Evolutionary conservation across 2,797 vertebrate genomes (phyloP).

Genomic region (Mionectes olivaceus): DNA sequence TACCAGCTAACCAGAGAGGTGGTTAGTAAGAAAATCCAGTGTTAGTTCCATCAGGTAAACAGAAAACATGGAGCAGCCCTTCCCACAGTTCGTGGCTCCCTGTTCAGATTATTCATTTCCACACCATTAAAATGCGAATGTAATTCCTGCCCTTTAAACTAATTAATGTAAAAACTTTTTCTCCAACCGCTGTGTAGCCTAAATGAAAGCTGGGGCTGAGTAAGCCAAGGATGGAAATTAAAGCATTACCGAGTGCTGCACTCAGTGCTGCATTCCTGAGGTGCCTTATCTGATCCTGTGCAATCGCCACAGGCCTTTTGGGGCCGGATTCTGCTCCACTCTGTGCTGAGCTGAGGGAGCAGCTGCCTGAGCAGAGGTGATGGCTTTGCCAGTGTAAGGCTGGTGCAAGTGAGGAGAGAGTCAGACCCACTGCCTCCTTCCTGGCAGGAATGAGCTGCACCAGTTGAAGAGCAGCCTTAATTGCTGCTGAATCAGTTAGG

Average conservation of each 20-base stretch:
- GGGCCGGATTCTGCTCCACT: background rate
- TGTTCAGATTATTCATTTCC: slow-evolving; percentile 44
- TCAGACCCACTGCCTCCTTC: background rate
- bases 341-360: background rate
- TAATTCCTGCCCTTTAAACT: slow-evolving; percentile 41
- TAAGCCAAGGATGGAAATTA: slow-evolving; percentile 26
- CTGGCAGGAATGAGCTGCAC: background rate
- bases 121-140: background rate
- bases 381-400: background rate
- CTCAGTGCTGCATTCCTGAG: slow-evolving; percentile 58
- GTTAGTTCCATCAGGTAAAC: background rate
- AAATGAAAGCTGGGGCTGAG: slow-evolving; percentile 24
- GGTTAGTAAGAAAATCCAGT: background rate
- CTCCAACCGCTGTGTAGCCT: background rate
- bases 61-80: background rate
- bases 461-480: slow-evolving; percentile 19
- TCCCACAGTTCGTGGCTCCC: slow-evolving; percentile 18
- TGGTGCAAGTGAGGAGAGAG: background rate
- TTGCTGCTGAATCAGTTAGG: slow-evolving; percentile 37
- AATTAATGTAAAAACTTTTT: slow-evolving; percentile 38
- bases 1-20: background rate
- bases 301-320: background rate
- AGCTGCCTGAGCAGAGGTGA: background rate
- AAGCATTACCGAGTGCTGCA: background rate
- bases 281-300: slow-evolving; percentile 58